A percentile compares a stretch with the other conserved stretches of the same genome.
These are phyloP conservation scores for Melanostoma mellinum DNA, from an alignment of 2,888 invertebrate species.

Conservation along the genomic window DNA sequence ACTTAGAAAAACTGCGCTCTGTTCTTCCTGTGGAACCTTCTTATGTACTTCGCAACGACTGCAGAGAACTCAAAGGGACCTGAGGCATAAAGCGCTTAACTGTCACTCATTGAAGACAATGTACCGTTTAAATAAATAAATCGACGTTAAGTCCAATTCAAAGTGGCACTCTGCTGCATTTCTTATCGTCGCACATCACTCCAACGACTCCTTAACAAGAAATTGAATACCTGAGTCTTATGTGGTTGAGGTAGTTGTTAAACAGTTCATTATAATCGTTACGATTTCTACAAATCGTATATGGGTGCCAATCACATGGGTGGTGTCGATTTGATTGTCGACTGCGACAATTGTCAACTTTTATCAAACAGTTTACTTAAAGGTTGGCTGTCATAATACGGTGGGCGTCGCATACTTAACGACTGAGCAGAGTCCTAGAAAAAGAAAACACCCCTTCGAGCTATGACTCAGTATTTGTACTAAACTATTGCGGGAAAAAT, in stretches of 20 bases:
- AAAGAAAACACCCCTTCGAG: slow-evolving; percentile 10
- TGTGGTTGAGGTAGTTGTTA: slow-evolving; percentile 45
- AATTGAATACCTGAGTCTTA: slow-evolving; percentile 29
- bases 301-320: slow-evolving; percentile 49
- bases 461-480: slow-evolving; percentile 2
- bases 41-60: slow-evolving; percentile 48
- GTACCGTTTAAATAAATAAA: slow-evolving; percentile 68
- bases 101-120: slow-evolving; percentile 67
- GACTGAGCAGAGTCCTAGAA: slow-evolving; percentile 3
- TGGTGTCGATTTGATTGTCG: slow-evolving; percentile 66
- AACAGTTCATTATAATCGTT: slow-evolving; percentile 53
- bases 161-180: slow-evolving; percentile 47
- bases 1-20: slow-evolving; percentile 27
- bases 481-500: neutral
- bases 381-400: slow-evolving; percentile 29
- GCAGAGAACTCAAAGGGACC: slow-evolving; percentile 26
- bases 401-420: slow-evolving; percentile 24
- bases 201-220: slow-evolving; percentile 50
- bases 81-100: slow-evolving; percentile 48
- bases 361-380: slow-evolving; percentile 39
- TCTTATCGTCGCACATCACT: slow-evolving; percentile 32
- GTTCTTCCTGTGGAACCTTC: slow-evolving; percentile 4
- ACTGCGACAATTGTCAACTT: slow-evolving; percentile 50
- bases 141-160: slow-evolving; percentile 56
- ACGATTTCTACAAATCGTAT: slow-evolving; percentile 45